phyloP scores from a whole-genome alignment of 1,140 invertebrate species.

The Pollicipes pollicipes region DNA sequence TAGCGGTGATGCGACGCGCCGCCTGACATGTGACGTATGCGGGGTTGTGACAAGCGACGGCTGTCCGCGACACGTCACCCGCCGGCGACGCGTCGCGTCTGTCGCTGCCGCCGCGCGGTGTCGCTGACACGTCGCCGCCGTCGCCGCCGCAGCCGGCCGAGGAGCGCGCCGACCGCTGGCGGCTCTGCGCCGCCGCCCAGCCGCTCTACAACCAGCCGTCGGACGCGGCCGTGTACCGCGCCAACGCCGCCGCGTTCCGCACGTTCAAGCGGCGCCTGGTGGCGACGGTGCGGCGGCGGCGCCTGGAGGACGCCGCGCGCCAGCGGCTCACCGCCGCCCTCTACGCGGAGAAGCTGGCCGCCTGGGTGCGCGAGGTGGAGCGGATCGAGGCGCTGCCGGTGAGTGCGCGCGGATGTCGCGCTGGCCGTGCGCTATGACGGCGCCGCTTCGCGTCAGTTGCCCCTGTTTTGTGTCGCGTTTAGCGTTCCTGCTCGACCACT shows the following conservation, averaged over 20 bases:
- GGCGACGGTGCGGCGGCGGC: constrained; percentile 57
- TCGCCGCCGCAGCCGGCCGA: neutral
- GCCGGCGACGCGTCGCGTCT: too few species aligned
- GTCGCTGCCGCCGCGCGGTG: too few species aligned
- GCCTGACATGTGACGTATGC: too few species aligned
- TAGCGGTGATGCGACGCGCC: too few species aligned
- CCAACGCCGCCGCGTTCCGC: constrained; percentile 54
- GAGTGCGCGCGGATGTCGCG: too few species aligned
- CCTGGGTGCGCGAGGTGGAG: constrained; percentile 79
- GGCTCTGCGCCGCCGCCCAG: constrained; percentile 21
- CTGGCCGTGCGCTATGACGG: too few species aligned
- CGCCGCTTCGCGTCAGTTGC: too few species aligned
- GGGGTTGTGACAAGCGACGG: too few species aligned
- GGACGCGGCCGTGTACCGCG: constrained; percentile 72
- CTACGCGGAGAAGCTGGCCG: constrained; percentile 67
- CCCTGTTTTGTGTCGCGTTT: too few species aligned
- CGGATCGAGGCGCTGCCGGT: constrained; percentile 43
- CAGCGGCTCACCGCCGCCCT: constrained; percentile 62
- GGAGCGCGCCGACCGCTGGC: neutral
- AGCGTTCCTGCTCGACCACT: too few species aligned
- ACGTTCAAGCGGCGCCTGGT: constrained; percentile 55
- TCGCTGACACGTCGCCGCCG: too few species aligned
- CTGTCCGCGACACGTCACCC: too few species aligned
- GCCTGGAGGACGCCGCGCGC: constrained; percentile 49
- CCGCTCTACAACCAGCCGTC: constrained; percentile 92